Conservation (phyloP, 2,888 invertebrate species). For the Athalia rosae region DNA sequence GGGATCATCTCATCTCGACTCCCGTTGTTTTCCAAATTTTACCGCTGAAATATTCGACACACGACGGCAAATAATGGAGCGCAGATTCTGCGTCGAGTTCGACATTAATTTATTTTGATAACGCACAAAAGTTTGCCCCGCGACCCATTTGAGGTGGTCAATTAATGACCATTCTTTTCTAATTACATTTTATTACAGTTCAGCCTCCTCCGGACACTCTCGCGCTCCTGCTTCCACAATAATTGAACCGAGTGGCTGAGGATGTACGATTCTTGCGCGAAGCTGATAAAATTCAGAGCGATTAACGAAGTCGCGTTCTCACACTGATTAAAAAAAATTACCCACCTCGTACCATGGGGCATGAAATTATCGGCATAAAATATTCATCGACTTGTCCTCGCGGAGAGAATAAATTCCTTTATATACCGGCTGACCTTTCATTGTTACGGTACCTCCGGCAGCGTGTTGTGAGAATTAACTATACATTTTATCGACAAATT, state of each 20-base stretch:
- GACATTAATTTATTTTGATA: conserved; percentile 7
- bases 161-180: neutral
- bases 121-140: neutral
- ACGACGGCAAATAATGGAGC: too few species aligned
- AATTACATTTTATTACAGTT: conserved; percentile 26
- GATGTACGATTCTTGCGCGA: neutral
- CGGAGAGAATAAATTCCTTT: too few species aligned
- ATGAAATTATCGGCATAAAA: neutral
- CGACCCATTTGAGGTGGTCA: conserved; percentile 17
- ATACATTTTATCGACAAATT: too few species aligned
- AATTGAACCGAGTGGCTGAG: neutral
- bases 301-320: conserved; percentile 1
- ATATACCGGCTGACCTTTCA: too few species aligned
- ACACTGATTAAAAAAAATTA: neutral
- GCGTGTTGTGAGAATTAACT: too few species aligned
- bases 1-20: too few species aligned
- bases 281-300: neutral
- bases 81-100: neutral
- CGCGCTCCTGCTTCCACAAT: neutral
- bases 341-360: neutral
- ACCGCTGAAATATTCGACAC: too few species aligned
- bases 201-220: conserved; percentile 24
- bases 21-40: too few species aligned
- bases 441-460: too few species aligned
- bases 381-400: neutral